Conservation (phyloP, 2,888 invertebrate species). For the Microplitis manilae region DNA sequence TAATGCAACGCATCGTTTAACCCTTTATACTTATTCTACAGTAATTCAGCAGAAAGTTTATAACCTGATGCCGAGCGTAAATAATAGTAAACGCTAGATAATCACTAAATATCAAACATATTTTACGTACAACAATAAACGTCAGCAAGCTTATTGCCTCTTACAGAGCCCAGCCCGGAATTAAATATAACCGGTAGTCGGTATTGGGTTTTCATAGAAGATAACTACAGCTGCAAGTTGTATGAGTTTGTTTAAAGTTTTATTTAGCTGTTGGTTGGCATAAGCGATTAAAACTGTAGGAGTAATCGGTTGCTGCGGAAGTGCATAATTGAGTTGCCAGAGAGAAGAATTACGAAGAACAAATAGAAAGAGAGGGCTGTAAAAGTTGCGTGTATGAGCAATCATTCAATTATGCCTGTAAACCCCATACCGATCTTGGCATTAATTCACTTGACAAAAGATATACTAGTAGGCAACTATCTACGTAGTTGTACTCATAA, state of each 20-base stretch:
- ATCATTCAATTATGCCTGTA: constrained; percentile 68
- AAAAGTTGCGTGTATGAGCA: constrained; percentile 50
- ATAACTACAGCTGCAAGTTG: too few relatives aligned
- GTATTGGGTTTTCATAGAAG: too few relatives aligned
- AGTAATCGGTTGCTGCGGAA: constrained; percentile 26
- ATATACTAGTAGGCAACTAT: background rate
- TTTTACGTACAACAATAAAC: constrained; percentile 1
- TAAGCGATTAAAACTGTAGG: constrained; percentile 20
- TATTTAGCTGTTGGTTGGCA: background rate
- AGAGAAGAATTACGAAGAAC: constrained; percentile 4
- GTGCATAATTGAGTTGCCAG: constrained; percentile 38
- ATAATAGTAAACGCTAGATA: constrained; percentile 12
- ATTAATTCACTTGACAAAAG: constrained; percentile 67
- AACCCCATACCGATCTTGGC: constrained; percentile 61
- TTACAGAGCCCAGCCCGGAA: background rate
- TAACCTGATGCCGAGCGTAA: background rate
- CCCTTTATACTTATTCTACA: background rate
- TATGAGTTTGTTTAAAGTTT: background rate
- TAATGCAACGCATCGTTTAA: constrained; percentile 23
- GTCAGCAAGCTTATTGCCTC: background rate
- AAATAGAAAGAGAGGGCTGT: constrained; percentile 31
- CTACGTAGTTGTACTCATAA: constrained; percentile 43
- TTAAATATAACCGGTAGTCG: background rate
- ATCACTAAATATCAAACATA: constrained; percentile 12
- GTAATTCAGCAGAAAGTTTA: background rate